A percentile compares a stretch with the other conserved stretches of the same genome.
Evolutionary conservation across 2,797 vertebrate genomes (phyloP).

Genomic region (Jordanella pulchra): DNA sequence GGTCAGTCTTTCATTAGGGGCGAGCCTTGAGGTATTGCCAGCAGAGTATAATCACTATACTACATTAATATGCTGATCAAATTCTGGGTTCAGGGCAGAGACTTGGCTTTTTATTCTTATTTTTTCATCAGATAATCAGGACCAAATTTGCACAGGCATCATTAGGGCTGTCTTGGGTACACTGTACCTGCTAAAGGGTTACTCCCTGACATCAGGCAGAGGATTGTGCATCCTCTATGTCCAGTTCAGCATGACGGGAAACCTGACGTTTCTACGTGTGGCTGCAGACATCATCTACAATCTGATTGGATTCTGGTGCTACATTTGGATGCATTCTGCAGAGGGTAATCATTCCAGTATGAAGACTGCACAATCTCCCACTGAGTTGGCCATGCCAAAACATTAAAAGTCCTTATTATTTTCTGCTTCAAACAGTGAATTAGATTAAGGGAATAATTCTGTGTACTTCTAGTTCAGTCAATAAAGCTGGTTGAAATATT

Average conservation of each 20-base stretch:
- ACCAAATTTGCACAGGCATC: constrained; percentile 58
- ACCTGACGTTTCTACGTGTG: constrained; percentile 34
- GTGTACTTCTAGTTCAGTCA: constrained; percentile 3
- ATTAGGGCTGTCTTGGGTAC: constrained; percentile 42
- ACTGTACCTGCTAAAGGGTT: constrained; percentile 48
- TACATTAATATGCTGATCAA: constrained; percentile 72
- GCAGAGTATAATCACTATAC: constrained; percentile 65
- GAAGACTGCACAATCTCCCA: constrained; percentile 31
- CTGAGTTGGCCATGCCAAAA: constrained; percentile 31
- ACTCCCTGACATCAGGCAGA: constrained; percentile 41
- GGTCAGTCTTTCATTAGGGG: constrained; percentile 65
- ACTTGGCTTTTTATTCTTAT: constrained; percentile 57
- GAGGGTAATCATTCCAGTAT: constrained; percentile 40
- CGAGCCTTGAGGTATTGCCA: constrained; percentile 61
- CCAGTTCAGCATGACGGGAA: constrained; percentile 49
- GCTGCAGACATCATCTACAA: constrained; percentile 59
- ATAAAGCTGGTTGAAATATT: constrained; percentile 8
- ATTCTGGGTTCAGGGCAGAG: constrained; percentile 54
- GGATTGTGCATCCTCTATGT: constrained; percentile 33
- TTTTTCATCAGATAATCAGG: constrained; percentile 59
- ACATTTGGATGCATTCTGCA: constrained; percentile 46
- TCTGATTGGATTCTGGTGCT: constrained; percentile 40
- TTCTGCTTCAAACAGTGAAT: constrained; percentile 20
- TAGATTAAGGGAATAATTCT: constrained; percentile 5
- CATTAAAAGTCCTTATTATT: constrained; percentile 27